Evolutionary conservation across 1,140 invertebrate genomes (phyloP).

Genomic region (Bathynomus jamesi): DNA sequence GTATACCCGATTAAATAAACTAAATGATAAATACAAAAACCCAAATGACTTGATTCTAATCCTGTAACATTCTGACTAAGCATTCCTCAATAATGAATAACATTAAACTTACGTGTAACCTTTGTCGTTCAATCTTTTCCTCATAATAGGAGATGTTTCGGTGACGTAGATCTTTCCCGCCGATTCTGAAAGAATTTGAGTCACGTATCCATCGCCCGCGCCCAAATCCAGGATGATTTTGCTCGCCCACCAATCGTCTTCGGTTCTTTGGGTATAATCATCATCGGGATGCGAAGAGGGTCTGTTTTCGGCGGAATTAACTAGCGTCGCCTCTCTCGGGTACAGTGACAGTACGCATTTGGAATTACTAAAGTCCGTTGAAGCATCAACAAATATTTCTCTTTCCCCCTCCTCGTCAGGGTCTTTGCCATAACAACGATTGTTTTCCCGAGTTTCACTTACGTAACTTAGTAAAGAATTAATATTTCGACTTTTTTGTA

Average conservation of each 20-base stretch:
- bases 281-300: too few species aligned
- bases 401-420: not conserved
- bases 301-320: too few species aligned
- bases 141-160: slow-evolving; percentile 77
- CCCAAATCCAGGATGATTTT: slow-evolving; percentile 70
- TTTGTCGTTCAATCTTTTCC: slow-evolving; percentile 57
- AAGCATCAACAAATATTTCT: too few species aligned
- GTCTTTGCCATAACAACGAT: too few species aligned
- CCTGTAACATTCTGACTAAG: not conserved
- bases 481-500: too few species aligned
- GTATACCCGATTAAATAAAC: not conserved
- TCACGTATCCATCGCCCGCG: slow-evolving; percentile 84
- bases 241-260: slow-evolving; percentile 40
- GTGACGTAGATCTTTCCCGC: slow-evolving; percentile 67
- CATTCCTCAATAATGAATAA: slow-evolving; percentile 4
- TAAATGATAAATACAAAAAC: slow-evolving; percentile 4
- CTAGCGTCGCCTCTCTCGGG: too few species aligned
- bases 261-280: slow-evolving; percentile 40
- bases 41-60: not conserved
- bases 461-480: too few species aligned
- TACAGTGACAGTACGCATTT: too few species aligned
- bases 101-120: slow-evolving; percentile 60
- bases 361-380: too few species aligned
- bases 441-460: too few species aligned
- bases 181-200: slow-evolving; percentile 57